Evolutionary conservation across 2,888 invertebrate species (phyloP), one percentile per base, ranked within the genome.

Genomic region (Epirrhoe alternata): DNA sequence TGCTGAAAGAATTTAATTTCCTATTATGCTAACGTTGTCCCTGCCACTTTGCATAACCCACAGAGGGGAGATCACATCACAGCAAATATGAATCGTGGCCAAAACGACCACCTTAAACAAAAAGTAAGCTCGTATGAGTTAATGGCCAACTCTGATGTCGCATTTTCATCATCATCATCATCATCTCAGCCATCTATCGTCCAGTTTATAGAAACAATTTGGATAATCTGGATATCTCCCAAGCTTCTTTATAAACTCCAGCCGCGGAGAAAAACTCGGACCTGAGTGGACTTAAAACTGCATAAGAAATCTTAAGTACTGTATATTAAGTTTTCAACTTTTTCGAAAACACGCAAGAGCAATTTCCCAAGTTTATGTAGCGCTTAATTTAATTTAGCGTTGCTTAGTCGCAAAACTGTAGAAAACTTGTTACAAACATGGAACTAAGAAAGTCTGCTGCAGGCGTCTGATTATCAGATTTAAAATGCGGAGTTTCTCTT

Each of bases 331-430:
- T 42, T 52, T 57, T 12, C 38, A 42, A 35, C 35, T 42, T 51
- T 24, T 42, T 30, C 38, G 12, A 42, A 59, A 59, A 59, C 51
- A 53, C 47, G 31, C 17, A 30, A 45, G 47, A 42, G 49, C 50
- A 42, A 42, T 55, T 49, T 52, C 6, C 35, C 1, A 52, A 61
- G 61, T 56, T 65, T 61, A 47, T 57, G 51, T 8, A 31, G 30
- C 8, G 14, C 56, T 65, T 51, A 55, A 59, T 51, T 65, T 53
- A 64, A 58, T 49, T 58, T 50, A 38, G 54, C 24, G 45, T 51
- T 53, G 35, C 8, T 17, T 16, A 47, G 47, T 52, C 45, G 12
- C 35, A 54, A 12, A 31, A 54, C 47, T 24, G 24, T 6, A 33
- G 12, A 50, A 14, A 55, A 50, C 50, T 64, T 56, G 54, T 61